A percentile compares a stretch with the other conserved stretches of the same genome.
Evolutionary conservation across 2,113 vertebrate species (phyloP).

Genomic region (Gasterosteus nipponicus): DNA sequence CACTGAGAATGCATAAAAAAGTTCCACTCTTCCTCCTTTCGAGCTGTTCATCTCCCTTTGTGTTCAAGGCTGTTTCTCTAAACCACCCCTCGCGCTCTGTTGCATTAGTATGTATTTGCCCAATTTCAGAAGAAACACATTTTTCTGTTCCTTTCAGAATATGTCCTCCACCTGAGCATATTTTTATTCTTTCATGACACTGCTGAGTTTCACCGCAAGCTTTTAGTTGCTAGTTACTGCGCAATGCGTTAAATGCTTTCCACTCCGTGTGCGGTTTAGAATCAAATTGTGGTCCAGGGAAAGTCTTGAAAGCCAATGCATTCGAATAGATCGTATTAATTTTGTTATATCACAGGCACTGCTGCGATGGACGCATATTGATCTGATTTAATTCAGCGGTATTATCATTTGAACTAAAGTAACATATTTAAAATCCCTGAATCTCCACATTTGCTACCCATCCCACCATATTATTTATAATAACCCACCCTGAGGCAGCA

Average conservation of each 20-base stretch:
- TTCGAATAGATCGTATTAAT: not conserved
- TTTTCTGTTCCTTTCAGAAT: constrained; percentile 6
- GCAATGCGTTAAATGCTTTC: constrained; percentile 46
- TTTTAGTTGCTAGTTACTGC: constrained; percentile 22
- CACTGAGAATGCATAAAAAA: constrained; percentile 16
- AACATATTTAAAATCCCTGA: constrained; percentile 28
- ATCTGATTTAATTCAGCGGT: constrained; percentile 23
- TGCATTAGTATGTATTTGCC: not conserved
- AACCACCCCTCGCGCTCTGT: not conserved
- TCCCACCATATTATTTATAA: constrained; percentile 65
- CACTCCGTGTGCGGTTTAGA: constrained; percentile 52
- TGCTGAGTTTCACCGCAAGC: constrained; percentile 36
- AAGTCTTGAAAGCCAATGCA: constrained; percentile 20
- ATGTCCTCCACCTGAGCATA: not conserved
- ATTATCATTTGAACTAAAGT: constrained; percentile 34
- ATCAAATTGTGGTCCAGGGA: constrained; percentile 32
- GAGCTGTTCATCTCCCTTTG: not conserved
- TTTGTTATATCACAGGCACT: constrained; percentile 1
- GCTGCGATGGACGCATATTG: not conserved
- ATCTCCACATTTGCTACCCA: constrained; percentile 42
- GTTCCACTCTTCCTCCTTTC: constrained; percentile 1
- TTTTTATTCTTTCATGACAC: constrained; percentile 15
- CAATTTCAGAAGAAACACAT: not conserved
- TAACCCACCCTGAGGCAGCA: constrained; percentile 64
- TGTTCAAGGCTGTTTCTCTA: not conserved